These are phyloP conservation scores for Nannoperca obscura DNA, from an alignment of 2,797 vertebrate species.

Conservation along the genomic window DNA sequence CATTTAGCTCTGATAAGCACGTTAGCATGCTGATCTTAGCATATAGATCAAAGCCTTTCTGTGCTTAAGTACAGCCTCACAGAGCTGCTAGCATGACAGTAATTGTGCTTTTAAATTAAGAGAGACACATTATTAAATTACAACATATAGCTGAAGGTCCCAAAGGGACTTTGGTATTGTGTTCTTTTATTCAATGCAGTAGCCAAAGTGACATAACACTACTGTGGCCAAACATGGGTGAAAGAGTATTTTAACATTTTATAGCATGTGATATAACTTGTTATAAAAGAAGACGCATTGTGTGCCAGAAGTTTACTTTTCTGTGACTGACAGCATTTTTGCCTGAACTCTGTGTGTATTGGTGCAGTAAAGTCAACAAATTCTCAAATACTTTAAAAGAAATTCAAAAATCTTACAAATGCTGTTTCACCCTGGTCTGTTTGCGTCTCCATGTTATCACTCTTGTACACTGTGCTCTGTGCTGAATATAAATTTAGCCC, in stretches of 20 bases:
- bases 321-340: constrained; percentile 38
- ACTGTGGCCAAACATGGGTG: neutral
- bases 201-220: neutral
- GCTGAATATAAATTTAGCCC: constrained; percentile 62
- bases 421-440: constrained; percentile 44
- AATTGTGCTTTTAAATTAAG: constrained; percentile 10
- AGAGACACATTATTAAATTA: neutral
- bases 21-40: neutral
- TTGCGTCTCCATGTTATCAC: constrained; percentile 62
- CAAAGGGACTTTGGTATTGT: neutral
- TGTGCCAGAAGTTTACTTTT: constrained; percentile 13
- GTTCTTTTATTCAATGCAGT: neutral
- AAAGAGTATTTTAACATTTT: neutral
- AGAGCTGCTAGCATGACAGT: neutral
- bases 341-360: constrained; percentile 13
- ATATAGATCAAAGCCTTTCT: neutral
- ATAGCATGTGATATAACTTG: constrained; percentile 1
- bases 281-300: neutral
- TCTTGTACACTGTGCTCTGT: constrained; percentile 41
- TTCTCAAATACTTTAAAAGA: constrained; percentile 44
- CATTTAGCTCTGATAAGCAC: neutral
- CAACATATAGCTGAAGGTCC: neutral
- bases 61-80: neutral
- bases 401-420: constrained; percentile 39
- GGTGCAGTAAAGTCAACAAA: constrained; percentile 23